Base-by-base conservation (phyloP, 2,797 vertebrate genomes). In the Betta splendens region DNA sequence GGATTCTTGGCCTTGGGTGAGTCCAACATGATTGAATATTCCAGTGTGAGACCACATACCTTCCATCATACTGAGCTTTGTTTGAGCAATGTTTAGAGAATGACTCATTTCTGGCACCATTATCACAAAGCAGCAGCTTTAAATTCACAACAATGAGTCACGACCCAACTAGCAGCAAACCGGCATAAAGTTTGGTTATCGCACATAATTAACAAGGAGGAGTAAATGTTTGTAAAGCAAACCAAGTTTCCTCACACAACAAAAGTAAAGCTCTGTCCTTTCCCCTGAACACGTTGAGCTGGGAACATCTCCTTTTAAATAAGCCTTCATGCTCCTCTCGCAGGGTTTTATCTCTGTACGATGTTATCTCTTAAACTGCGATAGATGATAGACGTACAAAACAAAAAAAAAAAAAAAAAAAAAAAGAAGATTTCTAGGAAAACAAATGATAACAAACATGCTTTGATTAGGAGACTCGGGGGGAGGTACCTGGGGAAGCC, bases 401-500 rank as follows among this genome's bases (percentile, higher is more conserved):
- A n/a, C n/a, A n/a, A n/a, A n/a, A n/a, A n/a, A n/a, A n/a, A n/a
- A n/a, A n/a, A n/a, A n/a, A n/a, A n/a, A n/a, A n/a, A n/a, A n/a
- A n/a, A n/a, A n/a, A n/a, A n/a, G n/a, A n/a, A n/a, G n/a, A n/a
- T n/a, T n/a, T n/a, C n/a, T n/a, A n/a, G n/a, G n/a, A n/a, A n/a
- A n/a, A n/a, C n/a, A n/a, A n/a, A n/a, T n/a, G n/a, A n/a, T 16
- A 5, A 35, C 11, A 15, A n/a, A 17, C 4, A 22, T n/a, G 20
- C 22, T 21, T 16, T 10, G 7, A 29, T 3, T 36, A 11, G 22
- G n/a, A 23, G 21, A 28, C 22, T n/a, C 32, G 35, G 17, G 13
- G 0, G 0, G 38, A 17, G 7, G 82, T 89, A 99, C 97, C 97
- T 92, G 77, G 97, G 97, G 70, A 98, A 99, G 46, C 97, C 96